Conservation (phyloP, 2,113 vertebrate species). For the Apodemus speciosus region DNA sequence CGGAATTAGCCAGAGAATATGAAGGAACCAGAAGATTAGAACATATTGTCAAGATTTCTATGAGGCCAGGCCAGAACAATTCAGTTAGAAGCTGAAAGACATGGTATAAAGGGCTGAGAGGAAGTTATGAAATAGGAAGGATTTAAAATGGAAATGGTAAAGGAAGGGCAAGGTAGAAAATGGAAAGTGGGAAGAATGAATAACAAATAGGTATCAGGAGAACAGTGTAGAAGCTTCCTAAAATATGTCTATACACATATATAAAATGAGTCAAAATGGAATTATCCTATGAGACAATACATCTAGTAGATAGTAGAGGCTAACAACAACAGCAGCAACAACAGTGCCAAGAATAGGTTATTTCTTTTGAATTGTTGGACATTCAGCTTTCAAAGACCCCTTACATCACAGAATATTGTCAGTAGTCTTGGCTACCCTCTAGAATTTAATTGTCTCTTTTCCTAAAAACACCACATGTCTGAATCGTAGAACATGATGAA, state of each 20-base stretch:
- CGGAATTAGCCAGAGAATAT: too few species aligned
- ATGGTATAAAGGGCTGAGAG: not conserved
- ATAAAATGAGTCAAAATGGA: not conserved
- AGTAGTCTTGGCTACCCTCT: not conserved
- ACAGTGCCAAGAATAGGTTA: not conserved
- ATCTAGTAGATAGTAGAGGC: not conserved
- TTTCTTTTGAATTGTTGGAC: not conserved
- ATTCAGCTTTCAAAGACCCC: not conserved
- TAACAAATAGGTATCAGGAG: not conserved
- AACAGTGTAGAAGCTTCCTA: not conserved
- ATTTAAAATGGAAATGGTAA: not conserved
- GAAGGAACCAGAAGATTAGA: too few species aligned
- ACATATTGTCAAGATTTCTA: too few species aligned
- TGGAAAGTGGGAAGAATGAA: not conserved
- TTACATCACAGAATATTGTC: not conserved
- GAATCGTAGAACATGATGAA: not conserved
- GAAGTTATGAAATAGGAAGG: not conserved
- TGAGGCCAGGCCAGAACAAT: too few species aligned
- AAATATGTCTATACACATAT: not conserved
- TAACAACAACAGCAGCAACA: not conserved
- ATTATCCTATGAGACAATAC: not conserved
- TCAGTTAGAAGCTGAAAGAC: too few species aligned
- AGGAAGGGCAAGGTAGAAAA: not conserved
- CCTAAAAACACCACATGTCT: not conserved
- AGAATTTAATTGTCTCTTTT: not conserved